These are phyloP conservation scores for Semotilus atromaculatus DNA, from an alignment of 2,797 vertebrate species.

Conservation along the genomic window DNA sequence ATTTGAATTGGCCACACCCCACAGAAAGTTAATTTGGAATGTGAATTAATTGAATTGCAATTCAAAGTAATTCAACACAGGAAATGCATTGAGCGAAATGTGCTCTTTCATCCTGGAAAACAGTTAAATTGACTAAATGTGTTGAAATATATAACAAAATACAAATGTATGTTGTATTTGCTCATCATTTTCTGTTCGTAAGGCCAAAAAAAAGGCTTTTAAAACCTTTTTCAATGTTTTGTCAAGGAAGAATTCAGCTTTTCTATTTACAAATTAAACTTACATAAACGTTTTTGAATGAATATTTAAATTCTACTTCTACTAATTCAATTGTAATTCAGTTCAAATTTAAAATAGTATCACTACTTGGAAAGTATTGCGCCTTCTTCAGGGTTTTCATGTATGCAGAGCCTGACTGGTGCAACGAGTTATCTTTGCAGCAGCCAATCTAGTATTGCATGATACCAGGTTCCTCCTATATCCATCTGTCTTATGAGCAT, in stretches of 20 bases:
- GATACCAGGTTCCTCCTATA: background rate
- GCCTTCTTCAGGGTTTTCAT: background rate
- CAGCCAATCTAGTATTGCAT: background rate
- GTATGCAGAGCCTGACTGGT: background rate
- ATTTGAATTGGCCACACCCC: background rate
- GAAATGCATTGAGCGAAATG: background rate
- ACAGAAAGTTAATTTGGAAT: background rate
- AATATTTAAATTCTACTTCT: background rate
- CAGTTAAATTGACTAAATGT: no score
- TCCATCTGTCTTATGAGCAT: conserved; percentile 4
- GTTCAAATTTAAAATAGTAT: background rate
- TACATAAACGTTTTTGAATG: background rate
- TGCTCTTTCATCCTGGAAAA: background rate
- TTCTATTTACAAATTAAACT: background rate
- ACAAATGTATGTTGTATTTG: background rate
- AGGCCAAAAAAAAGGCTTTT: background rate
- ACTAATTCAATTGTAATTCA: background rate
- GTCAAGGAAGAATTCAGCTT: background rate
- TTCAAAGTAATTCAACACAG: background rate
- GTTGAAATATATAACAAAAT: background rate
- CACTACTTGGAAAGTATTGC: background rate
- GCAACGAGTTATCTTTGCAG: background rate
- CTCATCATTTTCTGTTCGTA: background rate
- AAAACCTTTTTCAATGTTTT: background rate
- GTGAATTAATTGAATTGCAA: background rate